Conservation (phyloP, 2,797 vertebrate species). For the Phataginus tricuspis region DNA sequence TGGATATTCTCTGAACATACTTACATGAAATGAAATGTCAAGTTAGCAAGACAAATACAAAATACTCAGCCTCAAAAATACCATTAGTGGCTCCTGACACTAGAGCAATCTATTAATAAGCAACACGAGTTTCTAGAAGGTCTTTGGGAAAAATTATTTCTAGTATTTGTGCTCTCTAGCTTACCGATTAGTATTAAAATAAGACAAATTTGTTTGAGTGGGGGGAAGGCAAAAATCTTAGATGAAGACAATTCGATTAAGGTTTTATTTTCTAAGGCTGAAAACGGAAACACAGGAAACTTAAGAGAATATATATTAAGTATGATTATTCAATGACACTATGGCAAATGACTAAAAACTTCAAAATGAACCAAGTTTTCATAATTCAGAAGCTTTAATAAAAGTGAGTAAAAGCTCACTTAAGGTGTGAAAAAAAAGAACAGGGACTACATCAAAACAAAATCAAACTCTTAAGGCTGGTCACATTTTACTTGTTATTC, state of each 20-base stretch:
- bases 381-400: slow-evolving; percentile 20
- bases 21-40: neutral
- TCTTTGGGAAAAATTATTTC: neutral
- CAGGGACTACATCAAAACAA: slow-evolving; percentile 3
- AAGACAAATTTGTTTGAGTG: neutral
- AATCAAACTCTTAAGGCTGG: neutral
- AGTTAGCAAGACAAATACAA: slow-evolving; percentile 9
- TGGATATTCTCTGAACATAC: slow-evolving; percentile 1
- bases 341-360: neutral
- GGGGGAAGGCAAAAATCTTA: slow-evolving; percentile 10
- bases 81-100: neutral
- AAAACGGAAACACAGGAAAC: neutral
- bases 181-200: neutral
- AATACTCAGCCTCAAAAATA: slow-evolving; percentile 30
- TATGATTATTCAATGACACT: neutral
- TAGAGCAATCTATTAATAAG: slow-evolving; percentile 33
- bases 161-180: neutral
- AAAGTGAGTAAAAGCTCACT: neutral
- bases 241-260: neutral
- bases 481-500: neutral
- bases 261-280: neutral
- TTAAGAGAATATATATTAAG: neutral
- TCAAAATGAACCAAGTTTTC: neutral
- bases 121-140: neutral
- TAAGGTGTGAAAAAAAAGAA: neutral